Conservation (phyloP, 2,888 invertebrate species). For the Acanthosepion lycidas region DNA sequence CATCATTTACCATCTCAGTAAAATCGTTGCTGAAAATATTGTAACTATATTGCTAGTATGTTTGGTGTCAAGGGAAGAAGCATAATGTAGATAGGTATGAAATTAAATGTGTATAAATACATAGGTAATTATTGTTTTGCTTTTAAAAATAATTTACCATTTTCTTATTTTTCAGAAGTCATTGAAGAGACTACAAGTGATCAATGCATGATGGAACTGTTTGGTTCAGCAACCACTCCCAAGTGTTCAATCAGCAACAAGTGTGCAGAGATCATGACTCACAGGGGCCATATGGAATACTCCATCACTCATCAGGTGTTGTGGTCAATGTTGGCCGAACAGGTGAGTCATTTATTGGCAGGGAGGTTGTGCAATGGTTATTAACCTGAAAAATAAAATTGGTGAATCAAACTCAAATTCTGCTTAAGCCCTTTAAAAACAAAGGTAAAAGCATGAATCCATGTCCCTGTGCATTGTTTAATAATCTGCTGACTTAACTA, state of each 20-base stretch:
- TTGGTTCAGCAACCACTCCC: constrained; percentile 55
- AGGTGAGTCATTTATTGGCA: constrained; percentile 56
- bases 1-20: too few species aligned
- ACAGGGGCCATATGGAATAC: constrained; percentile 63
- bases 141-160: background rate
- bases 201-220: constrained; percentile 66
- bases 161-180: background rate
- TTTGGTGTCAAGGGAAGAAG: too few species aligned
- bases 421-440: too few species aligned
- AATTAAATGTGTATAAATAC: too few species aligned
- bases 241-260: constrained; percentile 60
- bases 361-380: background rate
- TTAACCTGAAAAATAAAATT: too few species aligned
- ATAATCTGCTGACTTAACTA: too few species aligned
- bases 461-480: too few species aligned
- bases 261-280: constrained; percentile 64
- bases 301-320: constrained; percentile 68
- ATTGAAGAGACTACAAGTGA: constrained; percentile 63
- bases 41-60: too few species aligned
- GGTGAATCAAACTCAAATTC: too few species aligned
- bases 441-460: too few species aligned
- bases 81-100: too few species aligned
- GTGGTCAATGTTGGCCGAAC: constrained; percentile 66
- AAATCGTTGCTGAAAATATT: too few species aligned
- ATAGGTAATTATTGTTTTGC: background rate